phyloP scores from a whole-genome alignment of 37 sponge, comb jelly and placozoan genomes.

The Beroe ovata region DNA sequence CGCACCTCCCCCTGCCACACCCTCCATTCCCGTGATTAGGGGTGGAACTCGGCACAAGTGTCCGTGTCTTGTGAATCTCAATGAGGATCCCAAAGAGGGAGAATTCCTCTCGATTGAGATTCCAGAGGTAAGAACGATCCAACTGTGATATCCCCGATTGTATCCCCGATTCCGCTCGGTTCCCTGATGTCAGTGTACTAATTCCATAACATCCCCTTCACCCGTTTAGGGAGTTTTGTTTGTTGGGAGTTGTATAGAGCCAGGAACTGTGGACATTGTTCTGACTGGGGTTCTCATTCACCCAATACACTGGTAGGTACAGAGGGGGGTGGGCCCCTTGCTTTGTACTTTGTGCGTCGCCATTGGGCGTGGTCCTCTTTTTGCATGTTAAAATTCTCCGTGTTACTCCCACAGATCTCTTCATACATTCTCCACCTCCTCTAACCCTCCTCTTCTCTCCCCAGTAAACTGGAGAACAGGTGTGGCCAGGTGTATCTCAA shows the following conservation, averaged over 20 bases:
- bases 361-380: too few relatives aligned
- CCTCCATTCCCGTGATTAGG: slow-evolving; percentile 16
- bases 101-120: slow-evolving; percentile 35
- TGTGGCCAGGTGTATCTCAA: background rate
- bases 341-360: too few relatives aligned
- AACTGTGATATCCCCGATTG: too few relatives aligned
- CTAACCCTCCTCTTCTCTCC: background rate
- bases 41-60: slow-evolving; percentile 38
- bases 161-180: too few relatives aligned
- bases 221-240: slow-evolving; percentile 1
- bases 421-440: too few relatives aligned
- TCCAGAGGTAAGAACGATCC: slow-evolving; percentile 32
- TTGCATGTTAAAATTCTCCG: too few relatives aligned
- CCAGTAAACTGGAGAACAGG: slow-evolving; percentile 57
- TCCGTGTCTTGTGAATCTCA: slow-evolving; percentile 43
- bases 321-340: too few relatives aligned
- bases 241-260: slow-evolving; percentile 3
- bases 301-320: slow-evolving; percentile 62
- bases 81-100: slow-evolving; percentile 47
- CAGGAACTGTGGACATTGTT: background rate
- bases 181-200: too few relatives aligned
- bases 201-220: too few relatives aligned
- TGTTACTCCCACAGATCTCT: too few relatives aligned
- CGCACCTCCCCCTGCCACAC: background rate
- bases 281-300: slow-evolving; percentile 34